A percentile compares a stretch with the other conserved stretches of the same genome.
Evolutionary conservation across 2,797 vertebrate species (phyloP).

Genomic region (Arrhamphus sclerolepis): DNA sequence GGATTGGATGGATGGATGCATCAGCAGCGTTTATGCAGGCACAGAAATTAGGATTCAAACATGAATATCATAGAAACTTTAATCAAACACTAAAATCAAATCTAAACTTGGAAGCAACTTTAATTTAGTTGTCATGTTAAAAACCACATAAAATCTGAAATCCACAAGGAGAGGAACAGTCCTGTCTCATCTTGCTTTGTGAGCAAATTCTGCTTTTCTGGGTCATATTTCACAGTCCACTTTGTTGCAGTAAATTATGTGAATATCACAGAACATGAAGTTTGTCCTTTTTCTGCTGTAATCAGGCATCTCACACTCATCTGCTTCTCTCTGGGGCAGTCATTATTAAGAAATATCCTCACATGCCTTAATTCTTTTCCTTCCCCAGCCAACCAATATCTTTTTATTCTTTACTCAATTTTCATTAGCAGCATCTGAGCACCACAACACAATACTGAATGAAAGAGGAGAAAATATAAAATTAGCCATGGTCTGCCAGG

Average conservation of each 20-base stretch:
- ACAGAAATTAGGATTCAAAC: conserved; percentile 4
- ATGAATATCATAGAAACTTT: conserved; percentile 7
- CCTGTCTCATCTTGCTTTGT: not conserved
- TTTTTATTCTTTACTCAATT: conserved; percentile 34
- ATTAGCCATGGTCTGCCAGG: conserved; percentile 44
- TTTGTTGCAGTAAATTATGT: conserved; percentile 41
- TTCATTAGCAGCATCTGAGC: conserved; percentile 53
- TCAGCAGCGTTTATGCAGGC: conserved; percentile 7
- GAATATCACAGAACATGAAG: too few species aligned
- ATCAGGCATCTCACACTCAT: conserved; percentile 28
- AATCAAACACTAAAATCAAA: not conserved
- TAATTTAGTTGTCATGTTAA: not conserved
- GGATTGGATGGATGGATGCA: conserved; percentile 24
- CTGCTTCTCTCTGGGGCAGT: conserved; percentile 56
- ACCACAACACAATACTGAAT: conserved; percentile 41
- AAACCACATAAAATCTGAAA: not conserved
- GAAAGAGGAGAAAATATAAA: conserved; percentile 50
- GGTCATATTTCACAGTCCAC: not conserved
- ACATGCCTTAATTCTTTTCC: conserved; percentile 23
- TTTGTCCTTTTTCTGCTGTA: too few species aligned
- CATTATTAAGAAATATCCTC: conserved; percentile 48
- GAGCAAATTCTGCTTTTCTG: not conserved
- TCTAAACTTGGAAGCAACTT: conserved; percentile 11
- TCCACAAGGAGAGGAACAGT: not conserved
- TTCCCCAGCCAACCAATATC: too few species aligned